Evolutionary conservation across 2,888 invertebrate species (phyloP).

Genomic region (Athetis lepigone): DNA sequence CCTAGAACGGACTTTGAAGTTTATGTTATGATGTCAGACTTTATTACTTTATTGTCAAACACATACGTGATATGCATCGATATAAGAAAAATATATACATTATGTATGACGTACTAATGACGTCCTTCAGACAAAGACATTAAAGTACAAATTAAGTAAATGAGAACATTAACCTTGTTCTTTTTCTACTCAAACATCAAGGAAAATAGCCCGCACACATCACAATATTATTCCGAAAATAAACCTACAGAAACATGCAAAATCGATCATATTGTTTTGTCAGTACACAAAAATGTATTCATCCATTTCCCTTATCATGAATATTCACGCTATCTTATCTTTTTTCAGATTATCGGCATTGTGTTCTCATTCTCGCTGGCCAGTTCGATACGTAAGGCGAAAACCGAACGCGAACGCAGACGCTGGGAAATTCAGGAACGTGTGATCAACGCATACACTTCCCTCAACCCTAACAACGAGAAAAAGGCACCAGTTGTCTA

Average conservation of each 20-base stretch:
- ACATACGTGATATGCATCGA: neutral
- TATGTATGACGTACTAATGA: neutral
- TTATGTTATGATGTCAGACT: conserved; percentile 23
- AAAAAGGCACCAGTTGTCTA: conserved; percentile 84
- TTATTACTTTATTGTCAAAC: neutral
- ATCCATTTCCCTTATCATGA: conserved; percentile 17
- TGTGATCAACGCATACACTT: conserved; percentile 88
- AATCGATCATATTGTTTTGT: neutral
- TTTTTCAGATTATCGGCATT: conserved; percentile 94
- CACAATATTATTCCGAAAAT: neutral
- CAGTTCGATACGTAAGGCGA: conserved; percentile 94
- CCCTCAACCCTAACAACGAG: conserved; percentile 81
- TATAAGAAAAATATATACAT: neutral
- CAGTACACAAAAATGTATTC: too few species aligned
- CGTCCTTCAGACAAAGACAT: neutral
- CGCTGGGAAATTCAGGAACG: conserved; percentile 93
- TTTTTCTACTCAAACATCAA: neutral
- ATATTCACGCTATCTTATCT: conserved; percentile 51
- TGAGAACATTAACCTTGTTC: neutral
- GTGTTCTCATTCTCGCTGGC: conserved; percentile 97
- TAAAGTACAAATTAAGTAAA: conserved; percentile 10
- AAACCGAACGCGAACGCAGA: conserved; percentile 93
- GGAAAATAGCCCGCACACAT: neutral
- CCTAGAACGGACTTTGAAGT: neutral
- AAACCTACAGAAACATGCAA: neutral